Evolutionary conservation across 2,113 vertebrate genomes (phyloP), one percentile per base, ranked within the genome.

Genomic region (Herpetotheres cachinnans): DNA sequence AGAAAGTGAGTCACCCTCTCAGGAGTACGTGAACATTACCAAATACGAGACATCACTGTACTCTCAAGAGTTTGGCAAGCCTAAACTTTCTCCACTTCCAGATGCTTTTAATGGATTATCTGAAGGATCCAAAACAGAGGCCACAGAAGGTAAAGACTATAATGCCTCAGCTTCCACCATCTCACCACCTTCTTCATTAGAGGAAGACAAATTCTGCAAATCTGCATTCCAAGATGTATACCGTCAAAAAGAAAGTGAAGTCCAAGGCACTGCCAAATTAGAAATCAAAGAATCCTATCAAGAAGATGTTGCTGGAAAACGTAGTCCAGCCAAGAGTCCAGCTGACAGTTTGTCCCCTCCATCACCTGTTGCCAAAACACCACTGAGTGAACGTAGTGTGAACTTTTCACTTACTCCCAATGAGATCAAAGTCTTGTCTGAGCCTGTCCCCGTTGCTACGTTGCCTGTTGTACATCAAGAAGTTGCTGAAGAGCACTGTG

Each of bases 101-200:
- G 98, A 98, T 82, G 90, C 98, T 47, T 96, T 98, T 82, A 99
- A 98, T 49, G 98, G 98, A 6, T 93, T 98, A 62, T 98, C 98
- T 18, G 98, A 99, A 67, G 98, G 96, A 49, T 99, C 99, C 49
- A 99, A 99, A 88, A 99, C 99, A 83, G 98, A 99, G 25, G 99
- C 98, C 82, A 99, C 99, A 25, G 99, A 99, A 77, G 99, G 99
- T 29, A 99, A 98, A 56, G 99, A 99, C 82, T 99, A 99, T 93
- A 98, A 97, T 73, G 98, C 98, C 55, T 99, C 99, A 13, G 99
- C 99, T 86, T 99, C 99, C 16, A 99, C 99, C 54, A 98, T 99
- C 96, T 99, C 99, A 32, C 99, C 99, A 26, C 98, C 99, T 38
- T 99, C 99, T 50, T 98, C 98, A 58, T 95, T 99, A 92, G 99